Conservation (phyloP, 1,140 invertebrate genomes). For the Drosophila sturtevanti region DNA sequence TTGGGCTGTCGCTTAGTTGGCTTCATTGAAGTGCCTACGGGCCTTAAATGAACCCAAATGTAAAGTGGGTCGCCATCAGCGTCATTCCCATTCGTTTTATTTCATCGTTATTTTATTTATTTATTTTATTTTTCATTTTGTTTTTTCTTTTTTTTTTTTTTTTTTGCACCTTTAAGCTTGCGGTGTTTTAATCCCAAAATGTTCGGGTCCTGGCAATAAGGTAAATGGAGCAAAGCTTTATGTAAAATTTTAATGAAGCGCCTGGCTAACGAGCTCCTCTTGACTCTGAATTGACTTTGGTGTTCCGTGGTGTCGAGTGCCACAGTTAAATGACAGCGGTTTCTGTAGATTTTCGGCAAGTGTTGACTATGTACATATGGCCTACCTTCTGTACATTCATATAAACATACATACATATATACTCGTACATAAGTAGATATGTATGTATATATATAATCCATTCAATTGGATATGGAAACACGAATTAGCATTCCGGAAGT, state of each 20-base stretch:
- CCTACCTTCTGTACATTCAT: too few species aligned
- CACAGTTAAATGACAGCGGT: neutral
- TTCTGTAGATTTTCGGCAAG: neutral
- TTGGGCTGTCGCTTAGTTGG: constrained; percentile 50
- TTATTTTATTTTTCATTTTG: constrained; percentile 8
- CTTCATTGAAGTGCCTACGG: constrained; percentile 56
- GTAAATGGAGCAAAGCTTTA: constrained; percentile 55
- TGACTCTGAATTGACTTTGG: neutral
- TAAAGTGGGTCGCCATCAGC: constrained; percentile 62
- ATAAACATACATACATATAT: too few species aligned
- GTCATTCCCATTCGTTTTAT: constrained; percentile 1
- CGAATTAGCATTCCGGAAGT: too few species aligned
- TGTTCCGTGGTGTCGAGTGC: neutral
- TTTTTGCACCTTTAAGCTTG: constrained; percentile 45
- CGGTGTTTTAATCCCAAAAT: constrained; percentile 34
- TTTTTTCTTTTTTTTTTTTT: constrained; percentile 6
- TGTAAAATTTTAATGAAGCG: constrained; percentile 78
- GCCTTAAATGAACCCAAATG: constrained; percentile 52
- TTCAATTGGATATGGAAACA: too few species aligned
- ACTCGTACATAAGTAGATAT: too few species aligned
- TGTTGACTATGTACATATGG: neutral
- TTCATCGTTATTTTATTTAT: constrained; percentile 16
- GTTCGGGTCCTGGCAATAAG: constrained; percentile 22
- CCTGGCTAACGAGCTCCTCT: constrained; percentile 68
- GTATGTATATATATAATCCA: too few species aligned